These are phyloP conservation scores for Phaethon lepturus DNA, from an alignment of 2,113 vertebrate genomes.

Conservation along the genomic window DNA sequence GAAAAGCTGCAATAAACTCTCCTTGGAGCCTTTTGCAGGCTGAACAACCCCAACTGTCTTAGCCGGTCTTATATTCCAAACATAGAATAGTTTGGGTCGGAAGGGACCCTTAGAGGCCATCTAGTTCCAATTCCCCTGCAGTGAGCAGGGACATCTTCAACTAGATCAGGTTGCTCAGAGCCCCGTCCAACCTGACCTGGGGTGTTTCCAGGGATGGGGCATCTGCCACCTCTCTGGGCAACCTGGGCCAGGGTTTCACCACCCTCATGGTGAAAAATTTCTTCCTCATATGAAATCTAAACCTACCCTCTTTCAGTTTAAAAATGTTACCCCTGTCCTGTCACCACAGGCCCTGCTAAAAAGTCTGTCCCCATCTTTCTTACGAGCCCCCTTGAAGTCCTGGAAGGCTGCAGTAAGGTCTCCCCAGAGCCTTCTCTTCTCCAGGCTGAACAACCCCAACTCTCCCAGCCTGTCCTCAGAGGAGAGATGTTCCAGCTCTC, in stretches of 20 bases:
- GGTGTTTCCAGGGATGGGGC: not conserved
- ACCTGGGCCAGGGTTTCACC: not conserved
- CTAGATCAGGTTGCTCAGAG: not conserved
- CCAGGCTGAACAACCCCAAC: not conserved
- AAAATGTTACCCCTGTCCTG: not conserved
- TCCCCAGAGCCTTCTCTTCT: not conserved
- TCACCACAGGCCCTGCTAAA: not conserved
- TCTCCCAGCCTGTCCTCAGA: not conserved
- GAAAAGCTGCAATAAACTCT: too few relatives aligned
- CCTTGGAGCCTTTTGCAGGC: too few relatives aligned
- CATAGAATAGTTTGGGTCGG: not conserved
- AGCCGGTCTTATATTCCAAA: too few relatives aligned
- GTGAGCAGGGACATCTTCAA: not conserved
- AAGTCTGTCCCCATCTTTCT: not conserved
- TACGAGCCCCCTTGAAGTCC: not conserved
- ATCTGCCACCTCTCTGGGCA: not conserved
- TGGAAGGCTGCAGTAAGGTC: not conserved
- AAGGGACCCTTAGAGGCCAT: not conserved
- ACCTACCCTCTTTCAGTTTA: not conserved
- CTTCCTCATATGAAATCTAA: not conserved
- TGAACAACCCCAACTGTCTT: too few relatives aligned
- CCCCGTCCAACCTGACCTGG: fast-evolving
- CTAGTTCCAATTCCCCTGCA: not conserved
- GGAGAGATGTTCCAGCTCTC: not conserved
- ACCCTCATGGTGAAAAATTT: not conserved